Conservation (phyloP, 2,113 vertebrate species). For the Saguinus midas region DNA sequence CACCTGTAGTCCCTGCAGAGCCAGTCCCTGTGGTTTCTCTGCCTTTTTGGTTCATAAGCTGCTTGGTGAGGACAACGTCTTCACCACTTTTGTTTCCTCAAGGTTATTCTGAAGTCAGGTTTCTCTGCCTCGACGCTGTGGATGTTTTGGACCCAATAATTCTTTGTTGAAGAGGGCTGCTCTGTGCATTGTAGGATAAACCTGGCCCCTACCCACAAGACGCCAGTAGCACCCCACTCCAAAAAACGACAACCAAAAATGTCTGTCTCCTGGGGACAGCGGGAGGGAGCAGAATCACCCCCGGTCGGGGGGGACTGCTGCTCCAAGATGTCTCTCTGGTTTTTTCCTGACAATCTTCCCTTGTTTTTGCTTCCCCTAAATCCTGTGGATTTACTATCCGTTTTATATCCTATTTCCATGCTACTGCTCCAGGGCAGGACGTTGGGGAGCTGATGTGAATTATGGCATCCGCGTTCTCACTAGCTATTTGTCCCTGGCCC, state of each 20-base stretch:
- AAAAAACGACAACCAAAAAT: background rate
- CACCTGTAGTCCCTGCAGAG: background rate
- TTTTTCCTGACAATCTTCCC: background rate
- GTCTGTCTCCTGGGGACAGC: background rate
- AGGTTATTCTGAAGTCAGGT: background rate
- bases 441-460: background rate
- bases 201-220: background rate
- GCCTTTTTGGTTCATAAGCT: background rate
- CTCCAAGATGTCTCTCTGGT: background rate
- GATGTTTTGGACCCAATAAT: background rate
- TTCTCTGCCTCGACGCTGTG: background rate
- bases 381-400: background rate
- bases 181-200: background rate
- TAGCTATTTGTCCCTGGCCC: background rate
- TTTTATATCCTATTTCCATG: background rate
- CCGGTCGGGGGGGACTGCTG: background rate
- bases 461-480: background rate
- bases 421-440: accelerated
- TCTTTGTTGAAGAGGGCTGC: background rate
- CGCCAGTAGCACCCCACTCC: background rate
- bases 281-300: background rate
- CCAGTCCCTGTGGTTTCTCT: background rate
- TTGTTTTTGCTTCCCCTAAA: background rate
- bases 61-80: background rate
- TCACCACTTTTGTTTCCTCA: background rate